Percentiles rank a stretch among this genome's conserved stretches.
Evolutionary conservation across 2,888 invertebrate genomes (phyloP).

Genomic region (Torymus tubicola): DNA sequence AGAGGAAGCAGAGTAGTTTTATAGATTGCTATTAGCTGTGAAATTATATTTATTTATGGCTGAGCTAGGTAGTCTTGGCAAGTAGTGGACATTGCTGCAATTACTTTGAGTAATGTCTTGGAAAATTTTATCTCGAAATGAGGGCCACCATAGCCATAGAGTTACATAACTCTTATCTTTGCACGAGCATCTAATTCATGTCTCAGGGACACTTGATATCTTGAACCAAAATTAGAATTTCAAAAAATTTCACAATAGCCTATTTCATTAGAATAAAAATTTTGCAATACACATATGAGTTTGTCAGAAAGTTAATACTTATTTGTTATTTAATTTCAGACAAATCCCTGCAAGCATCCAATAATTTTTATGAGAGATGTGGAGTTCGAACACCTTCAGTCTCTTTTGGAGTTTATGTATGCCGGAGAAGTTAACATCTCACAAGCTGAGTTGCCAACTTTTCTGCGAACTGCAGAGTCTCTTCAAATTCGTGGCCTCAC

Average conservation of each 20-base stretch:
- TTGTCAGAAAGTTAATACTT: conserved; percentile 34
- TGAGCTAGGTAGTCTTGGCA: conserved; percentile 55
- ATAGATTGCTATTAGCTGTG: conserved; percentile 53
- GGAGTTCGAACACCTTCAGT: conserved; percentile 86
- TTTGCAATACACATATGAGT: conserved; percentile 20
- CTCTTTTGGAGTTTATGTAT: conserved; percentile 90
- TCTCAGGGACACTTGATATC: conserved; percentile 57
- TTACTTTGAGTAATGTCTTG: conserved; percentile 56
- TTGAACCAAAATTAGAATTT: conserved; percentile 54
- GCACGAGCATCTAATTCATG: conserved; percentile 58
- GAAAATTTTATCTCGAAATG: conserved; percentile 56
- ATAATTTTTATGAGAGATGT: conserved; percentile 92
- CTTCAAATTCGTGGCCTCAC: conserved; percentile 88
- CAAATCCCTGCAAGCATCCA: conserved; percentile 90
- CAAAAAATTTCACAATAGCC: conserved; percentile 47
- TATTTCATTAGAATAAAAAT: conserved; percentile 11
- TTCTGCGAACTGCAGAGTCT: conserved; percentile 87
- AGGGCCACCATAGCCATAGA: conserved; percentile 69
- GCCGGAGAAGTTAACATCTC: conserved; percentile 90
- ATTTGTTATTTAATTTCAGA: conserved; percentile 78
- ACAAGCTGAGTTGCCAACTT: conserved; percentile 86
- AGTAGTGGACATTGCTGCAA: conserved; percentile 45
- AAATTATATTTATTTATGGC: conserved; percentile 57
- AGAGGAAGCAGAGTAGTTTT: conserved; percentile 48
- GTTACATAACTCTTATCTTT: conserved; percentile 69